Base-by-base conservation (phyloP, 2,797 vertebrate species). In the Luscinia luscinia region DNA sequence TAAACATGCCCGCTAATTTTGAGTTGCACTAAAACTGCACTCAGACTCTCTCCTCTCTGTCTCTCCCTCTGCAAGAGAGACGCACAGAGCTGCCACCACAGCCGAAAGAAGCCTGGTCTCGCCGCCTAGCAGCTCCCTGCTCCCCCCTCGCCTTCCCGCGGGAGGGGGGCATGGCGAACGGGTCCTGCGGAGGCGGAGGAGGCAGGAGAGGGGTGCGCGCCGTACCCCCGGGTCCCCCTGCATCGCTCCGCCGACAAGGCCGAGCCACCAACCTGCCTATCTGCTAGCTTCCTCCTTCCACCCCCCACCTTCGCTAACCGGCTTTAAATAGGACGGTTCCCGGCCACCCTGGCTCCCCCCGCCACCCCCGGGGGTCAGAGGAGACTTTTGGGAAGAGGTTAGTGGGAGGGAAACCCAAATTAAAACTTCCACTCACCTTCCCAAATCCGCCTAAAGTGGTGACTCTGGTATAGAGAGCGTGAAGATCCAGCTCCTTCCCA, bases 361-460 rank as follows among this genome's bases (percentile, higher is more conserved):
- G 87, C 94, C 82, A 77, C 96, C 94, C 96, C 96, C 84, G 69
- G 77, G 97, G 97, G 96, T 96, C 97, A 94, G 94, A 93, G 95
- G 94, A 97, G 97, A 97, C 97, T 98, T 98, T 97, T 96, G 70
- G 96, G 97, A 97, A 96, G 96, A 97, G 97, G 97, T 97, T 96
- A 73, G 96, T 89, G 96, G 91, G 98, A 97, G 98, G 97, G 97
- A 97, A 98, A 98, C 90, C 88, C 97, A 97, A 98, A 98, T 98
- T 98, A 98, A 98, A 98, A 98, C 97, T 98, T 98, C 97, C 98
- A 98, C 99, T 99, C 99, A 99, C 99, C 99, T 99, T 99, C 94
- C 99, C 99, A 98, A 99, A 99, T 97, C 99, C 99, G 97, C 99
- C 99, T 98, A 99, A 98, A 98, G 99, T 98, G 98, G 98, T 99